These are phyloP conservation scores for Oxytorus armatus DNA, from an alignment of 2,888 invertebrate species.

Conservation along the genomic window DNA sequence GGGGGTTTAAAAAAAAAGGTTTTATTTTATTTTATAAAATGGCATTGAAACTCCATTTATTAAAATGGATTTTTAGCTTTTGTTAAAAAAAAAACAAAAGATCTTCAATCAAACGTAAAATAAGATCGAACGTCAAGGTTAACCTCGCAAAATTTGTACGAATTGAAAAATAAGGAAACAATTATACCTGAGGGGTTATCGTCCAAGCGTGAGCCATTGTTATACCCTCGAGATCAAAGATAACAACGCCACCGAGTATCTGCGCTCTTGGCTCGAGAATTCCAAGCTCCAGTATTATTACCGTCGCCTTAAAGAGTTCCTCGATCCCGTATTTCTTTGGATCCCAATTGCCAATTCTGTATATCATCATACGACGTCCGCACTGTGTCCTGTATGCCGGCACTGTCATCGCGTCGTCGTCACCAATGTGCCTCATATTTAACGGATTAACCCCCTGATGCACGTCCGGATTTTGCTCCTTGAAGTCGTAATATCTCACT, in stretches of 20 bases:
- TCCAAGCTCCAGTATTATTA: slow-evolving; percentile 90
- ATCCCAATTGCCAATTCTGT: slow-evolving; percentile 91
- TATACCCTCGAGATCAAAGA: slow-evolving; percentile 91
- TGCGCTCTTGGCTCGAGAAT: slow-evolving; percentile 91
- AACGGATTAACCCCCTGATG: slow-evolving; percentile 89
- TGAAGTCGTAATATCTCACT: slow-evolving; percentile 91
- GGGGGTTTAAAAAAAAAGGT: too few species aligned
- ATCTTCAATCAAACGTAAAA: too few species aligned
- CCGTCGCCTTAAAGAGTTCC: slow-evolving; percentile 90
- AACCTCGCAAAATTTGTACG: too few species aligned
- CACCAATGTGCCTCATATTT: slow-evolving; percentile 88
- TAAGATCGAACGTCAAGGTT: too few species aligned
- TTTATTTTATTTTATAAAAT: too few species aligned
- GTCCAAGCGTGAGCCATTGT: slow-evolving; percentile 90
- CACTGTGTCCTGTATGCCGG: slow-evolving; percentile 91
- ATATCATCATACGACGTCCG: slow-evolving; percentile 90
- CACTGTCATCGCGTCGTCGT: slow-evolving; percentile 89
- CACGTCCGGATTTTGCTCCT: slow-evolving; percentile 89
- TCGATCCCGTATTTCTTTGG: slow-evolving; percentile 88
- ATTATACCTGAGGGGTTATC: slow-evolving; percentile 87
- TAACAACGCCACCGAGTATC: slow-evolving; percentile 90
- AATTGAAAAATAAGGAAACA: too few species aligned
- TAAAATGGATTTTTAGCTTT: too few species aligned
- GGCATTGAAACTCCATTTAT: too few species aligned
- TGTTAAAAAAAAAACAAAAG: too few species aligned